Percentiles rank a stretch among this genome's conserved stretches.
phyloP scores from a whole-genome alignment of 2,888 invertebrate species.

The Temnothorax unifasciatus region DNA sequence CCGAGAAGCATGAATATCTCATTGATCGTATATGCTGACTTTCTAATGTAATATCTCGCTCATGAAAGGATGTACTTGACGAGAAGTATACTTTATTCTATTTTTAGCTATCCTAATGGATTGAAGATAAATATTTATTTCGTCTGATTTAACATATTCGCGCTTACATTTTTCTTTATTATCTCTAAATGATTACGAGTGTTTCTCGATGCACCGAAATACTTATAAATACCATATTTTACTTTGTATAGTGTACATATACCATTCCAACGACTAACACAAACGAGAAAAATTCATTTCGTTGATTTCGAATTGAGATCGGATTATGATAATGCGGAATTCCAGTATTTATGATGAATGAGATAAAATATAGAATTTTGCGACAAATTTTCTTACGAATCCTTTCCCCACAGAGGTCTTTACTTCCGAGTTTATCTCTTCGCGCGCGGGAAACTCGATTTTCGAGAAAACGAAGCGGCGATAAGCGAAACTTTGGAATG shows the following conservation, averaged over 20 bases:
- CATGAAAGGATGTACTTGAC: not conserved
- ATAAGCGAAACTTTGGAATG: conserved; percentile 39
- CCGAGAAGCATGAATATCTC: not conserved
- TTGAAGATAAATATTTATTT: not conserved
- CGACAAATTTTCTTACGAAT: not conserved
- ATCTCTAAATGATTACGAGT: not conserved
- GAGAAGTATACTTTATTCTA: not conserved
- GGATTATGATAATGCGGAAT: not conserved
- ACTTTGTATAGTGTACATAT: not conserved
- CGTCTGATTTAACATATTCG: not conserved
- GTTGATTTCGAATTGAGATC: not conserved
- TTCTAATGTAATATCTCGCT: not conserved
- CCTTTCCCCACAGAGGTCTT: not conserved
- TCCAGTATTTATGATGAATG: not conserved
- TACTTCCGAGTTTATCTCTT: conserved; percentile 50
- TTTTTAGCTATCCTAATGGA: not conserved
- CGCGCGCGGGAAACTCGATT: conserved; percentile 59
- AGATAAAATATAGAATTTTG: not conserved
- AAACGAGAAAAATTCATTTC: not conserved
- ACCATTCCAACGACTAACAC: not conserved
- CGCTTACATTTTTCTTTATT: not conserved
- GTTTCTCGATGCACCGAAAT: not conserved
- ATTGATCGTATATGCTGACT: not conserved
- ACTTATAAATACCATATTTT: not conserved
- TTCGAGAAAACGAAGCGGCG: conserved; percentile 23